These are phyloP conservation scores for Drosophila longiperda DNA, from an alignment of 2,888 invertebrate species.

Conservation along the genomic window DNA sequence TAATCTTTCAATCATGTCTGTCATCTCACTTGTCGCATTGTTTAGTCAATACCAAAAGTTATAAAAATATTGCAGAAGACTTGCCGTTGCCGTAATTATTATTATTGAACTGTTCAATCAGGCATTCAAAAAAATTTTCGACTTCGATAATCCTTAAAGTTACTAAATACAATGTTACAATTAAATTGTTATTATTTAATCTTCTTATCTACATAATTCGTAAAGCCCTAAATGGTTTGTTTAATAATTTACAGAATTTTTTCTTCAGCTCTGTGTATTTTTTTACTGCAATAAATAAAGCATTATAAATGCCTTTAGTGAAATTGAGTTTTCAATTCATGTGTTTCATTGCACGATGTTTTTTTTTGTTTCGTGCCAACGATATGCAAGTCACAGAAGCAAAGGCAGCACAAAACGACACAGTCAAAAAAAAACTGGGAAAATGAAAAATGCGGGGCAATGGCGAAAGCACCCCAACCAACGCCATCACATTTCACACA, in stretches of 20 bases:
- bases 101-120: constrained; percentile 27
- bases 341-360: constrained; percentile 43
- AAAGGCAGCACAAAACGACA: constrained; percentile 22
- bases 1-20: constrained; percentile 21
- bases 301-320: constrained; percentile 34
- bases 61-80: constrained; percentile 2
- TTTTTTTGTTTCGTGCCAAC: constrained; percentile 23
- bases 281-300: constrained; percentile 1
- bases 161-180: constrained; percentile 14
- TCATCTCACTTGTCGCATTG: constrained; percentile 21
- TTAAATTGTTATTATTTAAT: constrained; percentile 6
- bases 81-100: constrained; percentile 14
- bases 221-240: background rate
- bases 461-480: constrained; percentile 30
- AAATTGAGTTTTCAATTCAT: constrained; percentile 67
- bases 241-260: constrained; percentile 28
- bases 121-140: constrained; percentile 38
- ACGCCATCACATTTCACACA: constrained; percentile 58
- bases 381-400: constrained; percentile 21
- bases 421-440: constrained; percentile 5
- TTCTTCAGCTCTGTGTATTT: background rate
- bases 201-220: constrained; percentile 8
- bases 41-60: constrained; percentile 16
- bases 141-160: constrained; percentile 18
- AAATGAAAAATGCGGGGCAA: constrained; percentile 29